Conservation (phyloP, 2,113 vertebrate species). For the Platysternon megacephalum region DNA sequence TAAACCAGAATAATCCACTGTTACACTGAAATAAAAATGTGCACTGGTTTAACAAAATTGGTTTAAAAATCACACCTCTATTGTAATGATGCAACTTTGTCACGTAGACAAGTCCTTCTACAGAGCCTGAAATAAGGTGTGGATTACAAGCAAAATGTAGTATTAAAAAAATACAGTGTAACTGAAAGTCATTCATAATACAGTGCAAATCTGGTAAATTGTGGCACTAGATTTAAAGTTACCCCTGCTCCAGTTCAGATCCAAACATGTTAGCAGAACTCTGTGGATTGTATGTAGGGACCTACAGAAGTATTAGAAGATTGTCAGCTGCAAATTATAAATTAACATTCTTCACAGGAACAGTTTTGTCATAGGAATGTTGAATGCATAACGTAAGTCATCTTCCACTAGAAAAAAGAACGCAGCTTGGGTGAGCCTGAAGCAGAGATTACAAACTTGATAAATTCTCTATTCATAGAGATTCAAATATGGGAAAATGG, state of each 20-base stretch:
- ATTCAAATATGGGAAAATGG: conserved; percentile 19
- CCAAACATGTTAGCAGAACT: background rate
- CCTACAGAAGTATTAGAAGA: background rate
- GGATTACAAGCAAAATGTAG: background rate
- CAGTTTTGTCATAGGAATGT: background rate
- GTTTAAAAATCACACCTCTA: conserved; percentile 37
- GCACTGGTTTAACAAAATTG: background rate
- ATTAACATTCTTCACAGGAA: background rate
- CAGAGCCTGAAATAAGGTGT: conserved; percentile 25
- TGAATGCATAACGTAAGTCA: background rate
- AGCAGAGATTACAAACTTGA: conserved; percentile 24
- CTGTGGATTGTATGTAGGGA: background rate
- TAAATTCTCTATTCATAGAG: background rate
- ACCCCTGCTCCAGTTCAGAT: background rate
- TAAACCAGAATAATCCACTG: conserved; percentile 17
- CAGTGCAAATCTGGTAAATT: background rate
- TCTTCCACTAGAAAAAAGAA: background rate
- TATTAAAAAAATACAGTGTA: conserved; percentile 24
- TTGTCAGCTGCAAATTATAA: background rate
- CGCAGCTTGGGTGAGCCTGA: conserved; percentile 16
- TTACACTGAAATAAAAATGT: conserved; percentile 7
- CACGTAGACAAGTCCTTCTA: conserved; percentile 57
- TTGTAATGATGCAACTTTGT: conserved; percentile 60
- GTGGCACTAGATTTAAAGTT: background rate
- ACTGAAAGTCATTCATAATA: conserved; percentile 35